Percentiles rank a stretch among this genome's conserved stretches.
Conservation (phyloP, 2,888 invertebrate species). For the Mayetiola destructor region DNA sequence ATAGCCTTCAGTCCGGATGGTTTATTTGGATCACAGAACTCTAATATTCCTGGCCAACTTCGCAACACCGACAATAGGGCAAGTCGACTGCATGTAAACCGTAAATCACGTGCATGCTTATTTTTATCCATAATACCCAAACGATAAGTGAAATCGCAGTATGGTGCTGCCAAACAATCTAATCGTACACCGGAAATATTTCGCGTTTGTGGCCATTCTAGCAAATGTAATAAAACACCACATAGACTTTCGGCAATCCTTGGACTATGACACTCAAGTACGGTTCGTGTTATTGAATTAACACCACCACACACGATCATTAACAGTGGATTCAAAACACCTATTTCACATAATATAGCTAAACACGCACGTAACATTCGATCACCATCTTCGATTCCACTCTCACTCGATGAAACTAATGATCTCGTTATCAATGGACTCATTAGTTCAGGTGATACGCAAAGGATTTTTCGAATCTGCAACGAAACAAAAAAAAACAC, state of each 20-base stretch:
- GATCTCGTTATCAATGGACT: constrained; percentile 65
- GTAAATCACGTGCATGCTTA: constrained; percentile 66
- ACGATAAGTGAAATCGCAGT: constrained; percentile 78
- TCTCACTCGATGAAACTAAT: constrained; percentile 67
- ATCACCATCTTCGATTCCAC: constrained; percentile 66
- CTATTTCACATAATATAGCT: constrained; percentile 78
- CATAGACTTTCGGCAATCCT: constrained; percentile 82
- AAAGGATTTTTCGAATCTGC: constrained; percentile 43
- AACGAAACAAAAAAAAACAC: not conserved
- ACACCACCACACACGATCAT: constrained; percentile 74
- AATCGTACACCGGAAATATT: constrained; percentile 62
- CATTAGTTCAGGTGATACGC: constrained; percentile 49
- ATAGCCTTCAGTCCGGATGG: constrained; percentile 62
- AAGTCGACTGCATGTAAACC: constrained; percentile 71
- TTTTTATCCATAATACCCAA: constrained; percentile 56
- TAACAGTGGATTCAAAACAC: constrained; percentile 66
- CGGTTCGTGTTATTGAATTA: constrained; percentile 63
- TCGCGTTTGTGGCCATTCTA: constrained; percentile 72
- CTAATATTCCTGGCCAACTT: constrained; percentile 83
- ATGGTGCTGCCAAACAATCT: constrained; percentile 78
- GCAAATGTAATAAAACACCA: constrained; percentile 68
- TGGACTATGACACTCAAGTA: constrained; percentile 74
- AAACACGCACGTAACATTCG: constrained; percentile 70
- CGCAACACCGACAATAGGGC: constrained; percentile 71
- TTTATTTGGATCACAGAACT: constrained; percentile 68